Percentiles rank a stretch among this genome's conserved stretches.
phyloP scores from a whole-genome alignment of 2,888 invertebrate genomes.

The Drosophila trichaetosa region DNA sequence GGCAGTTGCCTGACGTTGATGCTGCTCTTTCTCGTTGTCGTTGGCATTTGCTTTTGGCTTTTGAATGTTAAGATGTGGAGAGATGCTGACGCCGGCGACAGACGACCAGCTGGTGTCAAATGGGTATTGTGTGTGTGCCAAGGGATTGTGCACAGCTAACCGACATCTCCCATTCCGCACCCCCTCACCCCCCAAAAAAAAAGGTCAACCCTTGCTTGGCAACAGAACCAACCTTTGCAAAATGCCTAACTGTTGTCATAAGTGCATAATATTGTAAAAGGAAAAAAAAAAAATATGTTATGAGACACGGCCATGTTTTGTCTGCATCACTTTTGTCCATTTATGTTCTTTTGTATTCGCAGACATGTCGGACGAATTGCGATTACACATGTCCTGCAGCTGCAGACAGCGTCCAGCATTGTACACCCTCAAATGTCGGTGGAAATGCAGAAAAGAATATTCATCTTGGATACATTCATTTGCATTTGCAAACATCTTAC shows the following conservation, averaged over 20 bases:
- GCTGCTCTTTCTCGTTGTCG: slow-evolving; percentile 64
- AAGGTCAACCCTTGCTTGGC: slow-evolving; percentile 36
- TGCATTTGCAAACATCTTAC: background rate
- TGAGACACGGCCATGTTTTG: slow-evolving; percentile 55
- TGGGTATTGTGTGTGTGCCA: slow-evolving; percentile 62
- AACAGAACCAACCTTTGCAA: slow-evolving; percentile 46
- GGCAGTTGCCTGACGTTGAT: slow-evolving; percentile 63
- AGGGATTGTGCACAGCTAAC: slow-evolving; percentile 58
- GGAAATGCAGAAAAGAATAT: background rate
- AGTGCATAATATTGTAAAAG: slow-evolving; percentile 70
- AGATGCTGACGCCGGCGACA: slow-evolving; percentile 64
- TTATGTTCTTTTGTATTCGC: slow-evolving; percentile 14
- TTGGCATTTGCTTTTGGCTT: slow-evolving; percentile 67
- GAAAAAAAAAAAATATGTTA: slow-evolving; percentile 34
- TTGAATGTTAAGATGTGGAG: slow-evolving; percentile 79
- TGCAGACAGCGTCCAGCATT: slow-evolving; percentile 20
- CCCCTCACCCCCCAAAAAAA: background rate
- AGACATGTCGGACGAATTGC: slow-evolving; percentile 43
- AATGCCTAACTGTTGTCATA: slow-evolving; percentile 49
- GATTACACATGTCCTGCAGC: slow-evolving; percentile 46
- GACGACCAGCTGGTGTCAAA: slow-evolving; percentile 67
- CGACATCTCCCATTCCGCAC: background rate
- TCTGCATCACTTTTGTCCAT: slow-evolving; percentile 23
- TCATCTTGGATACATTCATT: background rate
- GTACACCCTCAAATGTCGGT: background rate